Evolutionary conservation across 1,140 invertebrate species (phyloP), one percentile per base, ranked within the genome.

Genomic region (Penaeus chinensis): DNA sequence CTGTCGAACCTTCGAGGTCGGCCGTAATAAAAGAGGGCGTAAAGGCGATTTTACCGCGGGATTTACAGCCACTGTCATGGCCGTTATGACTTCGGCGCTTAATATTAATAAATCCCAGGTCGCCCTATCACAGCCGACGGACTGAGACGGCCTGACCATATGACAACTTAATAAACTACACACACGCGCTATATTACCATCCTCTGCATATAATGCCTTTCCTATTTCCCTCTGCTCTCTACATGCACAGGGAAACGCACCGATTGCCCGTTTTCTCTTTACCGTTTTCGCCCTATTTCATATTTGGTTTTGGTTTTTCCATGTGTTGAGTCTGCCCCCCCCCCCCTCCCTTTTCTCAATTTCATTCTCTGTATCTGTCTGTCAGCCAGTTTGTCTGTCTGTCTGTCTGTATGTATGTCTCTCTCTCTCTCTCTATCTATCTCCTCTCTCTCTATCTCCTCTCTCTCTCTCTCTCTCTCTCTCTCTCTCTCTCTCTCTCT

Each of bases 151-250:
- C 37, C 79, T 61, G 19, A 27, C 54, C 79, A 81, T 81, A 54
- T 81, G 79, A 81, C 60, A 61, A 81, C 79, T 81, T 81, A 81
- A 81, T 81, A 81, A 81, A 61, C 79, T 32, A 80, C 77, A 80
- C 77, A 80, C 77, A 80, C 77, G 42, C 77, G 60, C 79, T 54
- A 13, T 54, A 81, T 32, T 63, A 60, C 77, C 77, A 79, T 79
- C 77, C 54, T 60, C 77, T 54, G 77, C 61, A 79, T 54, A 60
- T 22, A 79, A 79, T 79, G 77, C 27, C 71, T 24, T 76, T 32
- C 71, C 63, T 81, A 47, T 79, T n/a, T 62, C 54, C 79, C 24
- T 63, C 42, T 54, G 19, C 60, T 22, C 60, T 79, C 20, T 22
- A 3, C 42, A 18, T 62, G 24, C 79, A 81, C 76, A 5, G 20